Conservation (phyloP, 2,888 invertebrate genomes). For the Panzeria rudis region DNA sequence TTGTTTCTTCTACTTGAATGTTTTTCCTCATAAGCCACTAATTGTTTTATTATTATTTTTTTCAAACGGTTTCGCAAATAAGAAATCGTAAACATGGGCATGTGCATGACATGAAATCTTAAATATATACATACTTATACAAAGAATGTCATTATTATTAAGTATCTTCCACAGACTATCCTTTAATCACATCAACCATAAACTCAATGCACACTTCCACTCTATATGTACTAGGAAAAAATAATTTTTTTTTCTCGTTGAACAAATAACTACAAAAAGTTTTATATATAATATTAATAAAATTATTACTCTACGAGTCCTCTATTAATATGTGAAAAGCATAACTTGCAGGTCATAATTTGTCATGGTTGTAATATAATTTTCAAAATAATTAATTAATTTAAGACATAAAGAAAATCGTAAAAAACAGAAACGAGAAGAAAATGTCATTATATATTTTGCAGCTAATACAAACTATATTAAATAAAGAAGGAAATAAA, state of each 20-base stretch:
- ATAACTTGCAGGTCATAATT: constrained; percentile 64
- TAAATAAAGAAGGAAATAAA: background rate
- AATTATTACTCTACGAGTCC: constrained; percentile 25
- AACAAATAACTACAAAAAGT: constrained; percentile 32
- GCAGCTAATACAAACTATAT: background rate
- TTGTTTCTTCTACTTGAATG: background rate
- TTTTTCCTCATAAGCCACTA: background rate
- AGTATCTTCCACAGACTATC: constrained; percentile 1
- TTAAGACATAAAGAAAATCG: constrained; percentile 37
- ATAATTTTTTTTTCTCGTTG: background rate
- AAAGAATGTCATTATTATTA: constrained; percentile 1
- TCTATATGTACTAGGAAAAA: background rate
- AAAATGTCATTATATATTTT: constrained; percentile 21
- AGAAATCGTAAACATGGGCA: background rate
- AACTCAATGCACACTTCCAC: background rate
- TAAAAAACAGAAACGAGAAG: constrained; percentile 4
- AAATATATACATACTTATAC: constrained; percentile 21
- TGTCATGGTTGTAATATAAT: constrained; percentile 60
- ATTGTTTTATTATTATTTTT: background rate
- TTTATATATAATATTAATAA: constrained; percentile 34
- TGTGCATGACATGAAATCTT: constrained; percentile 23
- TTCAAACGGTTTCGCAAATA: background rate
- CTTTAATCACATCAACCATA: constrained; percentile 44
- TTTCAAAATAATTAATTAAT: constrained; percentile 64
- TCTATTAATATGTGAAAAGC: constrained; percentile 59